These are phyloP conservation scores for Nothoprocta perdicaria DNA, from an alignment of 2,113 vertebrate genomes.

Conservation along the genomic window DNA sequence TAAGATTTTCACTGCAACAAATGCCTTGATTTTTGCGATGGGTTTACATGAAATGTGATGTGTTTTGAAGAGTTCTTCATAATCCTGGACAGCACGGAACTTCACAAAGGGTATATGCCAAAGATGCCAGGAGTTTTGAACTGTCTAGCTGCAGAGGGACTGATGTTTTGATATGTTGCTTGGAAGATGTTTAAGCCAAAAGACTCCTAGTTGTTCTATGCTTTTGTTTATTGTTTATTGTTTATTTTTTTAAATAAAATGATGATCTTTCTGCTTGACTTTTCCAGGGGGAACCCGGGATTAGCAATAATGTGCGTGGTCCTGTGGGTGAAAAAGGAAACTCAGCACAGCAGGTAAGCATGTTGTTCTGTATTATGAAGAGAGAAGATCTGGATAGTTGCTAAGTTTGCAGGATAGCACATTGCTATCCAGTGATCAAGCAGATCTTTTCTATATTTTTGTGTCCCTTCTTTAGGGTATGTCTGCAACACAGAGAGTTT, in stretches of 20 bases:
- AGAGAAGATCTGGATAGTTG: background rate
- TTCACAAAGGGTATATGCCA: background rate
- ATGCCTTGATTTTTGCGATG: background rate
- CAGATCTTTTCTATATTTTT: background rate
- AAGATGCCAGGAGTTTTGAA: background rate
- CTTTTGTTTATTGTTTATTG: background rate
- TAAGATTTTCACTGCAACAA: background rate
- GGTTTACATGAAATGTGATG: background rate
- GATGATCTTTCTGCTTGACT: background rate
- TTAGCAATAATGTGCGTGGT: conserved; percentile 70
- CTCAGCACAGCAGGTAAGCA: conserved; percentile 76
- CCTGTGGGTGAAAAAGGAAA: conserved; percentile 82
- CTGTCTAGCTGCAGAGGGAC: background rate
- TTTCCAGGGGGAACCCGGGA: conserved; percentile 82
- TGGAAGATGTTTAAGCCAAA: background rate
- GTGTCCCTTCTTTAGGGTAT: background rate
- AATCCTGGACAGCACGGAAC: background rate
- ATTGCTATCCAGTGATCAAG: background rate
- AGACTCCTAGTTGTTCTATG: background rate
- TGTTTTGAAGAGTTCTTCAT: background rate
- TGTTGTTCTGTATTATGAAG: background rate
- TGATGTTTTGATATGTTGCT: background rate
- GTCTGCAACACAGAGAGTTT: background rate
- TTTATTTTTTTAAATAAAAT: background rate
- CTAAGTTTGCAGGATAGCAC: background rate